These are phyloP conservation scores for Onychomys torridus DNA, from an alignment of 2,797 vertebrate species.

Conservation along the genomic window DNA sequence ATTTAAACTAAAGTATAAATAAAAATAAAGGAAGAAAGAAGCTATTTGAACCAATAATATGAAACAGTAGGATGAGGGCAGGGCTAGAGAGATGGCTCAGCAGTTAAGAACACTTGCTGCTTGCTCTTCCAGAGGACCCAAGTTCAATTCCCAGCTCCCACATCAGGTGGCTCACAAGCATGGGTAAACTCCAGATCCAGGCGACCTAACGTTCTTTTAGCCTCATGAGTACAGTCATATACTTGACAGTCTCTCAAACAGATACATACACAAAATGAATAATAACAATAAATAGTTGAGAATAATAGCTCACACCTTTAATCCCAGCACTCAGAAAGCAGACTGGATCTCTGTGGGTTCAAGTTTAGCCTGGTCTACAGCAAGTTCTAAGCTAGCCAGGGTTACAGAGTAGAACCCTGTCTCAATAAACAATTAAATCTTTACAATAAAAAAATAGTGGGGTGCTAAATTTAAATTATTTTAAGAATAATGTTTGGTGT, in stretches of 20 bases:
- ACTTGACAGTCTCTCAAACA: background rate
- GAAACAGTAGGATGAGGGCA: background rate
- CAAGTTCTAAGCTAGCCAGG: background rate
- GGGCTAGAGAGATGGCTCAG: background rate
- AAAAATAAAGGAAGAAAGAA: background rate
- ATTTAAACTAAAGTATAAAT: background rate
- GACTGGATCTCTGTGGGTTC: background rate
- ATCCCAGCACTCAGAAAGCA: background rate
- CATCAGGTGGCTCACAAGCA: background rate
- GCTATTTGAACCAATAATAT: background rate
- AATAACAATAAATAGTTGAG: background rate
- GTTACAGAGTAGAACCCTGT: background rate
- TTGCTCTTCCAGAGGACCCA: background rate
- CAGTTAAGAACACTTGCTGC: background rate
- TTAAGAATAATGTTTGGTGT: constrained; percentile 1
- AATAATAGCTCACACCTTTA: background rate
- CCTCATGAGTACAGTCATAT: background rate
- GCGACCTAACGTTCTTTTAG: background rate
- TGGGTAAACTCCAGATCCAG: background rate
- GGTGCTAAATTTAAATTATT: constrained; percentile 4
- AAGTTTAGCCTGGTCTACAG: background rate
- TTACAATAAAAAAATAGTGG: background rate
- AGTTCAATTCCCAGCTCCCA: background rate
- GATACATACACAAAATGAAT: background rate
- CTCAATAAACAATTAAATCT: background rate